A percentile compares a stretch with the other conserved stretches of the same genome.
These are phyloP conservation scores for Teleiodes luculella DNA, from an alignment of 2,888 invertebrate genomes.

Conservation along the genomic window DNA sequence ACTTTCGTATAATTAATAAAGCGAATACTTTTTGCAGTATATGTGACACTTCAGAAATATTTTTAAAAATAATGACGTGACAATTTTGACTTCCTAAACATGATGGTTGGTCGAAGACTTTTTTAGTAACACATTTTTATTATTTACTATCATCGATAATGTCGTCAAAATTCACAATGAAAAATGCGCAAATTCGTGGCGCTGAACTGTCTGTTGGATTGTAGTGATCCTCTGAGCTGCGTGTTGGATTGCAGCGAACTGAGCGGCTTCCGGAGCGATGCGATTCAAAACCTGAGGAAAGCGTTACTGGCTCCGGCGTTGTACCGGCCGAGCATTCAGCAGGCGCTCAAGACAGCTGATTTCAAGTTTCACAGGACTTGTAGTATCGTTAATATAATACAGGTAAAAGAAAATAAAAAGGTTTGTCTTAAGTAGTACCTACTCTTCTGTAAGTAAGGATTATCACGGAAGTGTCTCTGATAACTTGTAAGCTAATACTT, in stretches of 20 bases:
- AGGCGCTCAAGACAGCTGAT: slow-evolving; percentile 51
- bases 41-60: neutral
- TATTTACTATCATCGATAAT: slow-evolving; percentile 24
- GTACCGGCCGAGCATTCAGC: slow-evolving; percentile 50
- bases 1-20: too few relatives aligned
- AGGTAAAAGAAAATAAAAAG: slow-evolving; percentile 7
- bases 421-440: too few relatives aligned
- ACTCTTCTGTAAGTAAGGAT: neutral
- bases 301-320: slow-evolving; percentile 46
- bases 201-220: slow-evolving; percentile 51
- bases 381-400: slow-evolving; percentile 34
- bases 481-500: too few relatives aligned
- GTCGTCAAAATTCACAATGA: slow-evolving; percentile 35
- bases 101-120: neutral
- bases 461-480: neutral
- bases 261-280: slow-evolving; percentile 50
- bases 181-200: slow-evolving; percentile 62
- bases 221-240: slow-evolving; percentile 43
- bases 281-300: slow-evolving; percentile 51
- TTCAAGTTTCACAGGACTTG: slow-evolving; percentile 61
- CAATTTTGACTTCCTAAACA: too few relatives aligned
- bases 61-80: neutral
- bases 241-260: slow-evolving; percentile 48
- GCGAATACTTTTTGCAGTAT: neutral
- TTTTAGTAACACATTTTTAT: neutral